phyloP scores from a whole-genome alignment of 2,113 vertebrate species.

The Scomber japonicus region DNA sequence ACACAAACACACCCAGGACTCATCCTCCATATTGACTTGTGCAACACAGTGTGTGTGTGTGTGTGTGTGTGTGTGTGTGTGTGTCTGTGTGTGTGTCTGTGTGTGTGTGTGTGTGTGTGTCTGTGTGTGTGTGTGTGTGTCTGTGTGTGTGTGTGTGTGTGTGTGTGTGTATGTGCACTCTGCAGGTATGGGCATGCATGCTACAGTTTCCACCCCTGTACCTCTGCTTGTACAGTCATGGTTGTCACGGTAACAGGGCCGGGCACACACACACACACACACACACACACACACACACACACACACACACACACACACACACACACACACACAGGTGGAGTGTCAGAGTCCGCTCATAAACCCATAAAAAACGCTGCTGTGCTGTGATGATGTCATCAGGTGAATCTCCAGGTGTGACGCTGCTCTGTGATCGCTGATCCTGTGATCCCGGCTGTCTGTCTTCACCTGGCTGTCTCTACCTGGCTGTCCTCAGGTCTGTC shows the following conservation, averaged over 20 bases:
- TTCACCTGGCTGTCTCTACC: slow-evolving; percentile 19
- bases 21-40: neutral
- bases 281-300: neutral
- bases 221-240: slow-evolving; percentile 28
- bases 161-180: neutral
- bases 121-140: too few relatives aligned
- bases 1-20: neutral
- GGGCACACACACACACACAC: slow-evolving; percentile 3
- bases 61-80: too few relatives aligned
- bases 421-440: neutral
- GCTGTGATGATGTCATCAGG: slow-evolving; percentile 53
- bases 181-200: slow-evolving; percentile 50
- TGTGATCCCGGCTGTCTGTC: slow-evolving; percentile 3
- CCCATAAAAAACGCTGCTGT: neutral
- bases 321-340: neutral
- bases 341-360: slow-evolving; percentile 62
- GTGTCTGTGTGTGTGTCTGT: too few relatives aligned
- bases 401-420: slow-evolving; percentile 28
- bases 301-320: neutral
- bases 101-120: too few relatives aligned
- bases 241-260: slow-evolving; percentile 51
- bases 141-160: too few relatives aligned
- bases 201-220: slow-evolving; percentile 13
- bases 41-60: neutral
- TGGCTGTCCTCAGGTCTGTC: neutral